Evolutionary conservation across 2,113 vertebrate species (phyloP).

Genomic region (Tonatia bakeri): DNA sequence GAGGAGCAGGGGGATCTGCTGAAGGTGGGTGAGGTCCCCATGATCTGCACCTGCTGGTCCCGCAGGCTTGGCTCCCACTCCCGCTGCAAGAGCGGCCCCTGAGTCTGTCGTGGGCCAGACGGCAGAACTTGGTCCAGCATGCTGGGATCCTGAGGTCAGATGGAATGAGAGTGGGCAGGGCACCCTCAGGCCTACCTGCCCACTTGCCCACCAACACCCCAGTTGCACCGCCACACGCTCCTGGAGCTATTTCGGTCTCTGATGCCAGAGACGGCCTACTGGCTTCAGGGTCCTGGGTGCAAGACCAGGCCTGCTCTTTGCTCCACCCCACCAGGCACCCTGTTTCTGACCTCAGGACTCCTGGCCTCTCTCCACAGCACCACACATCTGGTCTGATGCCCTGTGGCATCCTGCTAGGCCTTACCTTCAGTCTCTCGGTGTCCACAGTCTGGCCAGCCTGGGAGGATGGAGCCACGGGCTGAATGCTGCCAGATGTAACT

Average conservation of each 20-base stretch:
- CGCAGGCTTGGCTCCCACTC: conserved; percentile 85
- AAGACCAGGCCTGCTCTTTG: background rate
- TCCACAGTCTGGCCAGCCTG: conserved; percentile 78
- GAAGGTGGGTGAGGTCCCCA: conserved; percentile 95
- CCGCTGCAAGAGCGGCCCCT: conserved; percentile 86
- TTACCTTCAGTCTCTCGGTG: conserved; percentile 85
- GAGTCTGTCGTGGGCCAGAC: conserved; percentile 94
- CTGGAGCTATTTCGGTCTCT: too few relatives aligned
- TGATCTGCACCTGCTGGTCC: conserved; percentile 90
- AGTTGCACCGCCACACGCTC: too few relatives aligned
- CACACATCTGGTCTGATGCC: background rate
- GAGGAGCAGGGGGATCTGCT: conserved; percentile 88
- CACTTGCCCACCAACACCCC: too few relatives aligned
- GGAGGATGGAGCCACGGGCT: conserved; percentile 78
- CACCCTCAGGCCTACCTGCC: too few relatives aligned
- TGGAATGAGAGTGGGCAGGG: background rate
- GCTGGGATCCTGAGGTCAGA: conserved; percentile 73
- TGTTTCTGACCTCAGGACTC: background rate
- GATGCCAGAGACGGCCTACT: background rate
- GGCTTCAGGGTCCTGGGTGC: background rate
- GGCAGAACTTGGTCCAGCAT: conserved; percentile 88
- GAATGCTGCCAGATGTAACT: conserved; percentile 75
- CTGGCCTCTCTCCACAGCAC: background rate
- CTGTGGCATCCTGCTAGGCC: background rate
- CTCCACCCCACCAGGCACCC: background rate